Evolutionary conservation across 1,140 invertebrate genomes (phyloP), one percentile per base, ranked within the genome.

Genomic region (Aphaenogaster floridana): DNA sequence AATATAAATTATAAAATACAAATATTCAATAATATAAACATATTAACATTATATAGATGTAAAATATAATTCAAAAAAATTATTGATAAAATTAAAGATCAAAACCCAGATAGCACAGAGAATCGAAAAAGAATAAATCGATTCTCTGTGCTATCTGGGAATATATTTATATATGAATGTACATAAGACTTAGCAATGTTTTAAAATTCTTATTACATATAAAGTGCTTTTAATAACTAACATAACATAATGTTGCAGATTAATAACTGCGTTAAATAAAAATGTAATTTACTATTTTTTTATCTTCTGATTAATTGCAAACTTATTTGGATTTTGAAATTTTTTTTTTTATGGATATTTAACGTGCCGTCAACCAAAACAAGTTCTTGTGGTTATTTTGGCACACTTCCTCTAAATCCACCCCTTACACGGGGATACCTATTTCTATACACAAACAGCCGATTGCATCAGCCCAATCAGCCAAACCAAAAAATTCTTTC

Each of bases 31-130:
- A 71, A 71, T 54, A n/a, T 74, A 74, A 36, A 8, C 0, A 17
- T n/a, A 71, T 71, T 21, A 72, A 6, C 3, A 9, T 34, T 54
- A 36, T 52, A n/a, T 9, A 69, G 13, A 48, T 69, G 1, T 69
- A 45, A 42, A 68, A 45, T 69, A 66, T 71, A 52, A 9, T 52
- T 71, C 13, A 8, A 71, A 57, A 57, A 57, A 28, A 64, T n/a
- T n/a, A 64, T 39, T 64, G 2, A 9, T 39, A 64, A 36, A 64
- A 39, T 66, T 42, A 42, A 66, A 42, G n/a, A 11, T 42, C 4
- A 42, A 66, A 28, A 21, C 21, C 21, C 0, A 21, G 21, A 21
- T 21, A 21, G 21, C 21, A 21, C 21, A 21, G 21, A 21, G 21
- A 21, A 21, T 21, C 21, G 21, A 21, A 21, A 21, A 21, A 21